Evolutionary conservation across 2,113 vertebrate genomes (phyloP), one percentile per base, ranked within the genome.

Genomic region (Rhynchopsitta pachyrhyncha): DNA sequence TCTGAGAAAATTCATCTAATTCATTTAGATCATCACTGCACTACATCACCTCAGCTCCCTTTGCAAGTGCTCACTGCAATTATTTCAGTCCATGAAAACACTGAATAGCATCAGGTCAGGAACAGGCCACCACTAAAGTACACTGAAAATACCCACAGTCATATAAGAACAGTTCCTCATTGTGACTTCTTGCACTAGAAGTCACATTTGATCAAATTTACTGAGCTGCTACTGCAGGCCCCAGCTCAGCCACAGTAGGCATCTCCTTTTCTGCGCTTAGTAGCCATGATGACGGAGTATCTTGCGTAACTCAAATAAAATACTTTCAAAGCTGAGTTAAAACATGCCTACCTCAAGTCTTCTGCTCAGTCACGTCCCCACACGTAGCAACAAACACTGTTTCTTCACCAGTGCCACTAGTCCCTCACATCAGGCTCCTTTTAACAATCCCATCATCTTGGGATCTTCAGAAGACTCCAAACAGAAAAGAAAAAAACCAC

Each of bases 371-470:
- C 81, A 59, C 7, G 5, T 25, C n/a, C 31, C 13, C 41, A 22
- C 22, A 2, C 0, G 0, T 1, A 63, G 41, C 39, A 44, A 17
- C 35, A 18, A 81, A 53, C 0, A 1, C 11, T 22, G 11, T 17
- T 33, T 63, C 31, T 42, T 59, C n/a, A 39, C 31, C 10, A 7
- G 25, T 7, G 11, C 14, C 46, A 67, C 13, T 25, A 60, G 10
- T 9, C 11, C 9, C 59, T 17, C 2, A 1, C 10, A 3, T 53
- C 49, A 70, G 13, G 37, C 22, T 37, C 15, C 29, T 20, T 29
- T n/a, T 11, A 74, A 57, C 59, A 66, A 44, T 39, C 20, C 33
- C 19, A 42, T 14, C 33, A 13, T 11, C 53, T 67, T 28, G 9
- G 13, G 10, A 74, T 50, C 68, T 83, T 17, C 2, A 41, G 22